Base-by-base conservation (phyloP, 2,797 vertebrate genomes). In the Pitangus sulphuratus region DNA sequence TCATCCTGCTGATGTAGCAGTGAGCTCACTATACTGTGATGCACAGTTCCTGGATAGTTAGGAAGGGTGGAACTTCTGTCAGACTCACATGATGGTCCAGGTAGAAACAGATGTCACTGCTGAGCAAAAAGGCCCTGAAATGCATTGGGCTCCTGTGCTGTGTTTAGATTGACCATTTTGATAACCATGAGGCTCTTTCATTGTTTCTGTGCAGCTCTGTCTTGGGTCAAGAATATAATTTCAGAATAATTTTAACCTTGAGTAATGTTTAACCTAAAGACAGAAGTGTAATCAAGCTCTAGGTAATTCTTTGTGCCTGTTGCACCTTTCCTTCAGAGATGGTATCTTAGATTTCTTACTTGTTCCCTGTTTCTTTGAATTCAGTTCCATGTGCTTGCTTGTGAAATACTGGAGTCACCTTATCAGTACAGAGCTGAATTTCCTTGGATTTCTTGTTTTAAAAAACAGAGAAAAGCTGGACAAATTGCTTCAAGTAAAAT, bases 21-120 rank as follows among this genome's bases (percentile, higher is more conserved):
- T 95, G 83, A 96, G 65, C 33, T 92, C 93, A 92, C 47, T 8
- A 7, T 84, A 26, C 87, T 37, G 17, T 91, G 89, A 92, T 87
- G 90, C 75, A 39, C 78, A 81, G 95, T 97, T 97, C 90, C 95
- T 80, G 62, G 75, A 93, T 85, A 81, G 93, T n/a, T 94, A 89
- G 81, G 54, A 64, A 74, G 92, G 83, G 91, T 77, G 87, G 89
- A 87, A 94, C 93, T 93, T 68, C 24, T 86, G 21, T 82, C 90
- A 85, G 58, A 31, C 91, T 66, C 81, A 60, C 3, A 4, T 72
- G 88, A 93, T 84, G 77, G 25, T 88, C 66, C 74, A 57, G 82
- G 69, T 81, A 86, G 90, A 51, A 33, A 22, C 58, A 84, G 70
- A 86, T 94, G 86, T 87, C 83, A 93, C 51, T 48, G 91, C 83